phyloP scores from a whole-genome alignment of 2,797 vertebrate species.

The Sus cebifrons region DNA sequence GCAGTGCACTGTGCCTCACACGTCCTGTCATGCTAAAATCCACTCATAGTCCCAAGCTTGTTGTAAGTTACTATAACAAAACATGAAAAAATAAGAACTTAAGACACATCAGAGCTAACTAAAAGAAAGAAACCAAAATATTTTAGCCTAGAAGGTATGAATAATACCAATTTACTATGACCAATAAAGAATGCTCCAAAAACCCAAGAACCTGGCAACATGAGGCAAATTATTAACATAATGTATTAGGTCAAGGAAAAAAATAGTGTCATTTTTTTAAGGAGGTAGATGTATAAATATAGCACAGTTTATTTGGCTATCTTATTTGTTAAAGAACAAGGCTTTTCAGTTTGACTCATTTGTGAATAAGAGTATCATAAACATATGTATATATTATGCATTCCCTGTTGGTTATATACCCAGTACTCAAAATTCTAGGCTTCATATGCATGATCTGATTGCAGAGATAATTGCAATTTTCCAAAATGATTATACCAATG shows the following conservation, averaged over 20 bases:
- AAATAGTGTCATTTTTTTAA: background rate
- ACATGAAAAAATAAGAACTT: background rate
- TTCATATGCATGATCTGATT: background rate
- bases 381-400: background rate
- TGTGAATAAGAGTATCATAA: conserved; percentile 41
- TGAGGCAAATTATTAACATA: conserved; percentile 8
- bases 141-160: conserved; percentile 1
- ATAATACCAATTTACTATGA: background rate
- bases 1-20: background rate
- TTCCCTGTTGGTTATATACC: background rate
- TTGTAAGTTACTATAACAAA: background rate
- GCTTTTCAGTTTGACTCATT: background rate
- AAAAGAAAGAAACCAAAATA: conserved; percentile 19
- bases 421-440: background rate
- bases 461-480: background rate
- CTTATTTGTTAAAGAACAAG: background rate
- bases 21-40: background rate
- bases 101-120: background rate
- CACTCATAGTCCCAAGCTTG: background rate
- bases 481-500: background rate
- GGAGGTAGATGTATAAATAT: background rate
- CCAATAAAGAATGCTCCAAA: background rate
- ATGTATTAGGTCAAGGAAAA: background rate
- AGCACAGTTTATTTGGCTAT: background rate
- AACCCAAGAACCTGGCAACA: background rate